Conservation (phyloP, 1,140 invertebrate genomes). For the Aphaenogaster rudis region DNA sequence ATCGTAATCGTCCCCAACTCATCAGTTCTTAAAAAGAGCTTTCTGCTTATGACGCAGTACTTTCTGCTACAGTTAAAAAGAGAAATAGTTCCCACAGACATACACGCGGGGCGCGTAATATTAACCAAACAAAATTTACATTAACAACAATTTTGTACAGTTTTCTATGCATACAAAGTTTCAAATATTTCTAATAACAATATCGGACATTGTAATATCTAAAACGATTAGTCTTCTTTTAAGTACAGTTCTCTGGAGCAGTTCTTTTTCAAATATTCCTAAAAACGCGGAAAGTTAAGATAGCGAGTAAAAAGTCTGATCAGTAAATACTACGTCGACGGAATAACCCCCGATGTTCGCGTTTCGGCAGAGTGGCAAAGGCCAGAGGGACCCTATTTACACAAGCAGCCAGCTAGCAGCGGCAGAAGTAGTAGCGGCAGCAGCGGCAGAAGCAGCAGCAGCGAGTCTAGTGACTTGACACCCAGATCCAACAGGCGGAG, state of each 20-base stretch:
- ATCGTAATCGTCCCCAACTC: neutral
- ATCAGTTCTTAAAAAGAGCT: neutral
- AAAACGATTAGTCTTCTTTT: neutral
- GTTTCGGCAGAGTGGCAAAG: constrained; percentile 2
- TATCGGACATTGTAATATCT: neutral
- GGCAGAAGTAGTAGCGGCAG: neutral
- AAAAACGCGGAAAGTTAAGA: neutral
- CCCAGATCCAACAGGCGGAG: constrained; percentile 19
- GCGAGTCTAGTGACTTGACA: constrained; percentile 34
- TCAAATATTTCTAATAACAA: neutral
- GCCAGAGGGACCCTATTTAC: constrained; percentile 31
- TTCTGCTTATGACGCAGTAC: neutral
- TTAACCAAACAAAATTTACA: constrained; percentile 3
- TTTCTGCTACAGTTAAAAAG: neutral
- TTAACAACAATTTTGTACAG: neutral
- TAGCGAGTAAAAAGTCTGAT: neutral
- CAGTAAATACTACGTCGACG: constrained; percentile 1
- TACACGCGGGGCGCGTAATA: neutral
- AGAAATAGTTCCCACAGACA: neutral
- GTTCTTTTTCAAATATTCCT: neutral
- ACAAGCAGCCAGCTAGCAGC: neutral
- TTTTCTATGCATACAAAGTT: neutral
- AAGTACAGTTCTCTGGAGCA: neutral
- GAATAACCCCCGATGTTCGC: neutral
- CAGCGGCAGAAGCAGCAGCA: neutral